phyloP scores from a whole-genome alignment of 92 coral and sea anemone genomes.

The Actinernus sp. region DNA sequence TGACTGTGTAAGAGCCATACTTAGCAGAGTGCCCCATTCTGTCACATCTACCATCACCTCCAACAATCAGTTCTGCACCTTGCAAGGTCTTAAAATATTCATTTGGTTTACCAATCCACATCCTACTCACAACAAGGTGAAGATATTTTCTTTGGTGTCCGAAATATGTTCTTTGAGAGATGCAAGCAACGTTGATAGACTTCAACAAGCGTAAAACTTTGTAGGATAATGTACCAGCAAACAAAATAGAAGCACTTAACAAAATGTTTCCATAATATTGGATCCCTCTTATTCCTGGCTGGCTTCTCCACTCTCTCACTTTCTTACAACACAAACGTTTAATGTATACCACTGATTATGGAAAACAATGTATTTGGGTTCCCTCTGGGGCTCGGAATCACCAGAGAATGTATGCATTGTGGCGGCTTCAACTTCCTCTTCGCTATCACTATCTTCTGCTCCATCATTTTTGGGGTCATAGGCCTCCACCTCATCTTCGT shows the following conservation, averaged over 20 bases:
- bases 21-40: constrained; percentile 30
- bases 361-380: too few species aligned
- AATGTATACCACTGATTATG: too few species aligned
- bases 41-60: constrained; percentile 22
- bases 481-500: too few species aligned
- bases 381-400: too few species aligned
- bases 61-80: constrained; percentile 6
- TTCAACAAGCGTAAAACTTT: background rate
- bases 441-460: too few species aligned
- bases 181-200: background rate
- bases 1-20: constrained; percentile 22
- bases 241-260: background rate
- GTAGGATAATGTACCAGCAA: background rate
- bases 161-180: background rate
- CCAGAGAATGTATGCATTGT: too few species aligned
- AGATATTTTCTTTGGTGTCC: constrained; percentile 4
- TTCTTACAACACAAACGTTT: too few species aligned
- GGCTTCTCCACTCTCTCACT: too few species aligned
- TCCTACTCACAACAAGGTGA: background rate
- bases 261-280: background rate
- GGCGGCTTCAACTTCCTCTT: too few species aligned
- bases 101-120: constrained; percentile 2
- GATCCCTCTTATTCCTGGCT: too few species aligned
- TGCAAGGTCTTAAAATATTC: constrained; percentile 2
- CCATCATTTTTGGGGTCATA: too few species aligned